Percentiles rank a stretch among this genome's conserved stretches.
phyloP scores from a whole-genome alignment of 2,888 invertebrate genomes.

The Drosophila neoperkinsi region DNA sequence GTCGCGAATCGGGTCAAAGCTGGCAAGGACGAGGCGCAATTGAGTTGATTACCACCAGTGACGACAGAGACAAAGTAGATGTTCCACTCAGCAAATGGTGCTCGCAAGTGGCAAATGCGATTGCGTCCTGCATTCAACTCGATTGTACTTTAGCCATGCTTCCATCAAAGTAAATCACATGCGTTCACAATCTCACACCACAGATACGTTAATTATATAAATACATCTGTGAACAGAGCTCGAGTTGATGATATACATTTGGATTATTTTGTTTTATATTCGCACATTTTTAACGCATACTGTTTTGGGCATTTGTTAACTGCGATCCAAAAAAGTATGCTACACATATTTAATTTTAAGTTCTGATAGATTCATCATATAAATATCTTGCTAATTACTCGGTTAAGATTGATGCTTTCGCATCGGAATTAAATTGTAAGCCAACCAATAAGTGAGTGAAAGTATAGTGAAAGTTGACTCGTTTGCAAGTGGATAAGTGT shows the following conservation, averaged over 20 bases:
- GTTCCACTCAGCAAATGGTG: constrained; percentile 29
- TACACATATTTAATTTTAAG: neutral
- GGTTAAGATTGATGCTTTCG: neutral
- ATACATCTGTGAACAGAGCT: neutral
- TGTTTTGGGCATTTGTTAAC: neutral
- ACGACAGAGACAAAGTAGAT: constrained; percentile 52
- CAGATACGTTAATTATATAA: neutral
- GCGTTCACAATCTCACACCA: constrained; percentile 13
- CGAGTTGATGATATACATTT: neutral
- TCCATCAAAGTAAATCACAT: constrained; percentile 9
- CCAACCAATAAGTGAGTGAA: neutral
- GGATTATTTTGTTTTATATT: neutral
- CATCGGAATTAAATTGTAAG: neutral
- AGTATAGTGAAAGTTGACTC: neutral
- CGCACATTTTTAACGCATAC: neutral
- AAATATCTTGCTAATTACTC: neutral
- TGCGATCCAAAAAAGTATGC: neutral
- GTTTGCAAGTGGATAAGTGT: neutral
- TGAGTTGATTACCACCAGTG: constrained; percentile 71
- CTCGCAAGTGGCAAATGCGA: constrained; percentile 43
- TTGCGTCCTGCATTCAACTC: constrained; percentile 53
- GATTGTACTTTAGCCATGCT: constrained; percentile 33
- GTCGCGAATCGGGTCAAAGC: constrained; percentile 50
- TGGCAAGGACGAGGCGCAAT: constrained; percentile 55
- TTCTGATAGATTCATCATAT: neutral